Percentiles rank a stretch among this genome's conserved stretches.
These are phyloP conservation scores for Stenopsyche tienmushanensis DNA, from an alignment of 1,140 invertebrate genomes.

Conservation along the genomic window DNA sequence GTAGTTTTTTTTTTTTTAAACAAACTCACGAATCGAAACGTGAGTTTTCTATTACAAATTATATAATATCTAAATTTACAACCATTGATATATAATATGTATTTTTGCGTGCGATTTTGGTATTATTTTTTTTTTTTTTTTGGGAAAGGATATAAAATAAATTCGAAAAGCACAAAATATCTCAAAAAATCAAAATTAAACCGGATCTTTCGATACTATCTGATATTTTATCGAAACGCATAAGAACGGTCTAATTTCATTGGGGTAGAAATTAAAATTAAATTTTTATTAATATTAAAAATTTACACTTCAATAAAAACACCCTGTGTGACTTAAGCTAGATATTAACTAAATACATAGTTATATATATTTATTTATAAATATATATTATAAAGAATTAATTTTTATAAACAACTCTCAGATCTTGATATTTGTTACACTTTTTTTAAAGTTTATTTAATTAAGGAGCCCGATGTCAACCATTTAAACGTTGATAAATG, in stretches of 20 bases:
- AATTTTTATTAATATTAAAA: constrained; percentile 20
- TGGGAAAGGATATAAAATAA: neutral
- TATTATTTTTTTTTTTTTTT: neutral
- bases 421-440: too few species aligned
- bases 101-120: constrained; percentile 21
- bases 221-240: constrained; percentile 1
- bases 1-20: neutral
- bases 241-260: neutral
- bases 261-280: neutral
- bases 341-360: constrained; percentile 27
- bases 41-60: constrained; percentile 5
- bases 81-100: constrained; percentile 20
- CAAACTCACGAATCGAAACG: neutral
- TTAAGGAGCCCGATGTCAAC: too few species aligned
- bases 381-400: constrained; percentile 4
- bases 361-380: constrained; percentile 13
- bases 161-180: neutral
- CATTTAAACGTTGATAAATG: too few species aligned
- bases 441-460: too few species aligned
- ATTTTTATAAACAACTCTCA: neutral
- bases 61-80: constrained; percentile 21
- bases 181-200: too few species aligned
- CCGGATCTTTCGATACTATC: too few species aligned
- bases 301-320: constrained; percentile 18
- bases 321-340: constrained; percentile 32